Percentiles rank a stretch among this genome's conserved stretches.
phyloP scores from a whole-genome alignment of 2,797 vertebrate species.

The Echeneis naucrates region DNA sequence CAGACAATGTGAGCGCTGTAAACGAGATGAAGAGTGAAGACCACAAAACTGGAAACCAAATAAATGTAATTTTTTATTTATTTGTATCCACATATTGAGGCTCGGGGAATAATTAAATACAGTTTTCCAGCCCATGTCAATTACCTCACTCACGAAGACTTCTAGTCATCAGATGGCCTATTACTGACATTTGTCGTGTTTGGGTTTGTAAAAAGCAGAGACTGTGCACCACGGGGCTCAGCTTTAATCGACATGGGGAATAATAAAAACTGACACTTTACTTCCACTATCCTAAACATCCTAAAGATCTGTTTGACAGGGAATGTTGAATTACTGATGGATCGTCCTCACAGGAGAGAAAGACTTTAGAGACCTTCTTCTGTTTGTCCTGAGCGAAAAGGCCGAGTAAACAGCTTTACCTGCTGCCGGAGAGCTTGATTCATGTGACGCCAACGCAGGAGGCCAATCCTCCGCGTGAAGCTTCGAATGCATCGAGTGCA shows the following conservation, averaged over 20 bases:
- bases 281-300: too few relatives aligned
- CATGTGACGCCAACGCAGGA: not conserved
- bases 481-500: not conserved
- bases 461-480: not conserved
- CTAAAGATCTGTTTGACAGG: not conserved
- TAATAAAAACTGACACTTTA: not conserved
- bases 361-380: not conserved
- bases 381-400: not conserved
- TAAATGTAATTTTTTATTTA: conserved; percentile 13
- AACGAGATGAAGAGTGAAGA: not conserved
- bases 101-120: conserved; percentile 4
- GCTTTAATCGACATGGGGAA: not conserved
- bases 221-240: not conserved
- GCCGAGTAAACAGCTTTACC: not conserved
- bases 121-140: conserved; percentile 15
- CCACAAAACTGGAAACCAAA: not conserved
- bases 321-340: not conserved
- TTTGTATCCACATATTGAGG: not conserved
- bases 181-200: conserved; percentile 6
- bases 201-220: not conserved
- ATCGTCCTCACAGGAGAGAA: not conserved
- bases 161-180: conserved; percentile 2
- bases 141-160: conserved; percentile 3
- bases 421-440: not conserved
- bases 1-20: not conserved